Base-by-base conservation (phyloP, 2,113 vertebrate genomes). In the Clarias macrocephalus region DNA sequence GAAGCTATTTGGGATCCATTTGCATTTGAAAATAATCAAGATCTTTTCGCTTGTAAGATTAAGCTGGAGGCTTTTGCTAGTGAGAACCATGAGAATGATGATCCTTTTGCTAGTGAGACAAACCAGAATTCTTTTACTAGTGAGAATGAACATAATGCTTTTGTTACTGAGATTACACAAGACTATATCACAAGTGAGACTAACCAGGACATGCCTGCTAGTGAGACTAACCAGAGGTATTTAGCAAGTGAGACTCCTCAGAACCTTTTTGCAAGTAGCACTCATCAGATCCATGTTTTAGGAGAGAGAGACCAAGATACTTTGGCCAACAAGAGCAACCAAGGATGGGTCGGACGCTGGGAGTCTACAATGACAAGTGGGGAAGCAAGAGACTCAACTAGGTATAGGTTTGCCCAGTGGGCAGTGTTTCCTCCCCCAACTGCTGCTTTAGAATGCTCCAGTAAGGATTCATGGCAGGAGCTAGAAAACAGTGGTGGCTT, bases 381-480 rank as follows among this genome's bases (percentile, higher is more conserved):
- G 75, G 54, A 10, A 90, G 89, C 82, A 81, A 91, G 91, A 88
- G 93, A 94, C 86, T 95, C 85, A 90, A 88, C 85, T 93, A 94
- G 86, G 52, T 94, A 93, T 89, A 91, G 92, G 88, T 92, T 93
- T 90, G 91, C 93, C 85, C 92, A 19, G 79, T 95, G 94, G 94
- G 91, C 91, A 21, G 92, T 94, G 85, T 94, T 94, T 87, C 91
- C 93, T 85, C 85, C 89, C 6, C 87, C 3, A 85, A 87, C 87
- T 56, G 85, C 89, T 80, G 91, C 91, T 57, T 90, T 92, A 84
- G 91, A 89, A 85, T 90, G 73, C 80, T 77, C 82, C 70, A 92
- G 89, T 89, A 93, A 92, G 37, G 89, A 90, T 21, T 76, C 91
- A 85, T 95, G 94, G 92, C 92, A 94, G 91, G 92, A 94, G 80